Evolutionary conservation across 2,113 vertebrate genomes (phyloP).

Genomic region (Struthidea cinerea): DNA sequence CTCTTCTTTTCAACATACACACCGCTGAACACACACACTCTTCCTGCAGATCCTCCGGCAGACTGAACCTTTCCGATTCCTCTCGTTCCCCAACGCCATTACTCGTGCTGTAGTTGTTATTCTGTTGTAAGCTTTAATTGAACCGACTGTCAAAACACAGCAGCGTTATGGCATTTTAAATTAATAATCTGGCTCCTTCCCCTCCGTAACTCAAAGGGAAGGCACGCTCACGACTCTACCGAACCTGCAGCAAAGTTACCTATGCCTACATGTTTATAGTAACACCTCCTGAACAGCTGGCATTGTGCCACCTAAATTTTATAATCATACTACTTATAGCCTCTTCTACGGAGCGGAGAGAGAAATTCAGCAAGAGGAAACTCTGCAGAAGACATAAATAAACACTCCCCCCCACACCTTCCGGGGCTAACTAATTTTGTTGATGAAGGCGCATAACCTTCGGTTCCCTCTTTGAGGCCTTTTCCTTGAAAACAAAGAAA

Average conservation of each 20-base stretch:
- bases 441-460: not conserved
- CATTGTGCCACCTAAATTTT: not conserved
- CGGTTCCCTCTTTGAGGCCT: not conserved
- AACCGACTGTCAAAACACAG: slow-evolving; percentile 38
- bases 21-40: not conserved
- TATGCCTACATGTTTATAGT: not conserved
- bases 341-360: not conserved
- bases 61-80: not conserved
- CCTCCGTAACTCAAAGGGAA: not conserved
- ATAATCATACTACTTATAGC: not conserved
- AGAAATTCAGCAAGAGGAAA: not conserved
- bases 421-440: not conserved
- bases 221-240: not conserved
- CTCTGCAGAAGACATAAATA: not conserved
- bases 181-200: not conserved
- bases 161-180: not conserved
- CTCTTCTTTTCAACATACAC: not conserved
- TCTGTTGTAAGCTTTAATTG: slow-evolving; percentile 18
- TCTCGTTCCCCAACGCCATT: not conserved
- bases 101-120: not conserved
- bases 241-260: slow-evolving; percentile 21
- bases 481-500: slow-evolving; percentile 42
- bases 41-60: not conserved
- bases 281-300: not conserved
- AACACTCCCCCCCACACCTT: not conserved